Base-by-base conservation (phyloP, 2,113 vertebrate species). In the Phalacrocorax carbo region DNA sequence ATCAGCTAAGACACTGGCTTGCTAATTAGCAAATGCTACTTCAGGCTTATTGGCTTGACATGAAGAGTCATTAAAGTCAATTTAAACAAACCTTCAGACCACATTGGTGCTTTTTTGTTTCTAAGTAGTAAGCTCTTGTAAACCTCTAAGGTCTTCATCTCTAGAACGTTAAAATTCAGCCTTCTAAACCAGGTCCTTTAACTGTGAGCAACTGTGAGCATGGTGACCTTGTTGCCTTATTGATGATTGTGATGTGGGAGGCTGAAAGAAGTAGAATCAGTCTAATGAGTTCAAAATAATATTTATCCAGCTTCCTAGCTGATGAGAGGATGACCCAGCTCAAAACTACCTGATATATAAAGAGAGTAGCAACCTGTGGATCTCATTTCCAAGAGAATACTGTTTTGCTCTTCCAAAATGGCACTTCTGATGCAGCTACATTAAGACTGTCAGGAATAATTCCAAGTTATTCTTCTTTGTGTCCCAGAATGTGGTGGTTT, bases 11-110 rank as follows among this genome's bases (percentile, higher is more conserved):
- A 49, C 30, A 68, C 30, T 10, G 5, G 19, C 51, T 84, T 89
- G 52, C 86, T 88, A 90, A 93, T 92, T 84, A 95, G 71, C 38
- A 95, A 86, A 54, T 87, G 29, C 69, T 84, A 16, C 11, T 89
- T 91, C 83, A 89, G 92, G 25, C 40, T 82, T 73, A 86, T 60
- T 85, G 68, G 22, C 48, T 94, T 93, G 90, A 87, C 70, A 88
- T 32, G 32, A 88, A 88, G 85, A 66, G 14, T 84, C 10, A 0
- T 81, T 94, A 77, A 96, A 96, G 55, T 61, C 64, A 80, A 73
- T 69, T 87, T 96, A 88, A 81, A 65, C 23, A 40, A 80, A 27
- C 16, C 49, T 72, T 90, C 29, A 13, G 8, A 32, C 19, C 21
- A 38, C 4, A 32, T 19, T 36, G 5, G 1, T 38, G 38, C 1